These are phyloP conservation scores for Lithophane ornitopus DNA, from an alignment of 2,888 invertebrate species.

Conservation along the genomic window DNA sequence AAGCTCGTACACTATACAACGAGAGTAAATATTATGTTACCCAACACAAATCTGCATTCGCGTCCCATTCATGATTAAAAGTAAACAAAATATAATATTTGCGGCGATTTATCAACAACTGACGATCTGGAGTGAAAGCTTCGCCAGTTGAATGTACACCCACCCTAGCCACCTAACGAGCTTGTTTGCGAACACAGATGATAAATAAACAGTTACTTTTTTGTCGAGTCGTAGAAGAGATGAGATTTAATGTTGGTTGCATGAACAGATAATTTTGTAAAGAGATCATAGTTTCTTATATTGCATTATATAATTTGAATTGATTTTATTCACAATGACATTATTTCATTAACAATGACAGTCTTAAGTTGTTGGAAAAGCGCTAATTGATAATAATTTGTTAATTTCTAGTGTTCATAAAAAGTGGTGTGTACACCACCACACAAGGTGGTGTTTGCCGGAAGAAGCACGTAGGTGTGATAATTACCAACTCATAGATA, in stretches of 20 bases:
- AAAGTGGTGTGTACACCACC: too few species aligned
- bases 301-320: neutral
- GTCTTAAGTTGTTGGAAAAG: neutral
- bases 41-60: conserved; percentile 27
- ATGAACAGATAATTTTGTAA: conserved; percentile 6
- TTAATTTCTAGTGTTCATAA: neutral
- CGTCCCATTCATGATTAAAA: conserved; percentile 52
- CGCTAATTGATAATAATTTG: neutral
- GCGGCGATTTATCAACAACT: conserved; percentile 54
- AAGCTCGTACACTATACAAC: neutral
- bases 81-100: conserved; percentile 55
- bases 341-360: too few species aligned
- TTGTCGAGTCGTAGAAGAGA: conserved; percentile 25
- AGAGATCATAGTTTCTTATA: neutral
- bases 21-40: conserved; percentile 22
- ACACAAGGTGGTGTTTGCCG: neutral
- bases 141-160: conserved; percentile 13
- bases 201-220: conserved; percentile 45
- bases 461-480: neutral
- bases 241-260: conserved; percentile 2
- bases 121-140: conserved; percentile 54
- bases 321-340: too few species aligned
- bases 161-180: conserved; percentile 23
- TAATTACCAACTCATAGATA: neutral
- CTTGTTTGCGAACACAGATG: conserved; percentile 39